Conservation (phyloP, 2,797 vertebrate species). For the Megaceryle alcyon region DNA sequence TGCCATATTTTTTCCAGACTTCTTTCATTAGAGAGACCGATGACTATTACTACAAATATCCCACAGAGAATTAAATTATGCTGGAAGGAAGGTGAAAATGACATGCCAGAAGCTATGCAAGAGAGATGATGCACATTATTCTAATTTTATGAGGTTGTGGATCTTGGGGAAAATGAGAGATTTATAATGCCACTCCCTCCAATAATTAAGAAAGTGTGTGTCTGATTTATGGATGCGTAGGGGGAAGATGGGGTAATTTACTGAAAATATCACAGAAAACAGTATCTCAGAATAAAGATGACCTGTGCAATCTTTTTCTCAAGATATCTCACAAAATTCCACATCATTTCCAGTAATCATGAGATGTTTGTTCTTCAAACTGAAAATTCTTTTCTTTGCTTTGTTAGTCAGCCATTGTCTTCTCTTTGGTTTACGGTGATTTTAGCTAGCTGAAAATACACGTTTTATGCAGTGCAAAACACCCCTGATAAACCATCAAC, state of each 20-base stretch:
- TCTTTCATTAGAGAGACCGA: conserved; percentile 34
- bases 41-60: conserved; percentile 39
- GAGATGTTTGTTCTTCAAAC: neutral
- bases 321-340: neutral
- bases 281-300: neutral
- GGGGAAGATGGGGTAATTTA: neutral
- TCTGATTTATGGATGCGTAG: neutral
- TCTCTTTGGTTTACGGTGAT: neutral
- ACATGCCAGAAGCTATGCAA: conserved; percentile 15
- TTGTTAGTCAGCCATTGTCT: neutral
- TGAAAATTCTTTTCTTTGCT: neutral
- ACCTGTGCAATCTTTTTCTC: neutral
- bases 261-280: neutral
- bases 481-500: neutral
- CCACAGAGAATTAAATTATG: conserved; percentile 11
- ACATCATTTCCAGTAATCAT: neutral
- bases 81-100: neutral
- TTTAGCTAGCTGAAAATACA: neutral
- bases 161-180: conserved; percentile 43
- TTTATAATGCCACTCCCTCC: conserved; percentile 4
- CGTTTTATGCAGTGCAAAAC: neutral
- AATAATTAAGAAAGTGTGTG: conserved; percentile 12
- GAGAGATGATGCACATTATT: conserved; percentile 22
- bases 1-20: conserved; percentile 33
- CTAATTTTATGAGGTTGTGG: conserved; percentile 28